Percentiles rank a stretch among this genome's conserved stretches.
These are phyloP conservation scores for Fragum sueziense DNA, from an alignment of 2,888 invertebrate species.

Conservation along the genomic window DNA sequence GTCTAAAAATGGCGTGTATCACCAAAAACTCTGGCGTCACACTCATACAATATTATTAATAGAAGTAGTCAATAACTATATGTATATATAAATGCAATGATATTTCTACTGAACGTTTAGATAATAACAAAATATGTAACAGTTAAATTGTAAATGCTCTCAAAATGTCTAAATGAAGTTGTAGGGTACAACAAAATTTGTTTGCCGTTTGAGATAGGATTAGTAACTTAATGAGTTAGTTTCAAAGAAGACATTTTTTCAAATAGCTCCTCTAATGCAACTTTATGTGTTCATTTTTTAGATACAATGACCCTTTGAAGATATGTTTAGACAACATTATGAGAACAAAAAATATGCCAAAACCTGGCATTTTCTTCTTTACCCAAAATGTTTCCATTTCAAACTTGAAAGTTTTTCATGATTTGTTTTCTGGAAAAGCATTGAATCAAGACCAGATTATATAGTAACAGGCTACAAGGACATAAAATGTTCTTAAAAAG, in stretches of 20 bases:
- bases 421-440: neutral
- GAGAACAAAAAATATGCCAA: neutral
- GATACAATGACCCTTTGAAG: too few species aligned
- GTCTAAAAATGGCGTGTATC: slow-evolving; percentile 53
- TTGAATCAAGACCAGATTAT: too few species aligned
- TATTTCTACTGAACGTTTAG: slow-evolving; percentile 17
- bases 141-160: slow-evolving; percentile 3
- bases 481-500: too few species aligned
- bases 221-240: too few species aligned
- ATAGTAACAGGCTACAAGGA: too few species aligned
- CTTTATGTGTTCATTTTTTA: too few species aligned
- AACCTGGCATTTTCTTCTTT: neutral
- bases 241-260: too few species aligned
- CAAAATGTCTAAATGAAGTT: neutral
- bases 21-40: slow-evolving; percentile 10
- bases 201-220: too few species aligned
- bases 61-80: slow-evolving; percentile 23
- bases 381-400: neutral
- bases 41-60: slow-evolving; percentile 20
- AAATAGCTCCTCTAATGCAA: too few species aligned
- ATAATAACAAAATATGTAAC: slow-evolving; percentile 21
- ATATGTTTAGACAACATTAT: neutral
- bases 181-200: neutral
- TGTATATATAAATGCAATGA: slow-evolving; percentile 28
- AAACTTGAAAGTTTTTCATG: neutral